phyloP scores from a whole-genome alignment of 2,113 vertebrate species.

The Pao palembangensis region DNA sequence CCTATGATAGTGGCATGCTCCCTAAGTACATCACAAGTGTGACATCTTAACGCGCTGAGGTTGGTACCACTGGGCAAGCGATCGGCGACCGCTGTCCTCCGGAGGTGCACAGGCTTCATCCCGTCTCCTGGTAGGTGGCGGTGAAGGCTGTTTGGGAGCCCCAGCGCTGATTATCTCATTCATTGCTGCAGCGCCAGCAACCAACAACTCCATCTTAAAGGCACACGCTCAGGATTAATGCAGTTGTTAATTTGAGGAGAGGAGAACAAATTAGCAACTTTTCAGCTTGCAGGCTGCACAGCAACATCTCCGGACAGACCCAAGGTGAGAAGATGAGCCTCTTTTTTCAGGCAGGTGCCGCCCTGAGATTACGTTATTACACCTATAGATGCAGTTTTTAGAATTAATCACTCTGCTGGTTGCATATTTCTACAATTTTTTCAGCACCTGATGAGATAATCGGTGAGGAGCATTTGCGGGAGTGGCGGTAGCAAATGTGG shows the following conservation, averaged over 20 bases:
- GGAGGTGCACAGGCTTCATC: no score
- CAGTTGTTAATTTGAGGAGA: background rate
- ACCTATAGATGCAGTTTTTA: slow-evolving; percentile 17
- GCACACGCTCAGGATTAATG: background rate
- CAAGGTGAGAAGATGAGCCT: background rate
- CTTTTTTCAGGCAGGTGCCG: slow-evolving; percentile 1
- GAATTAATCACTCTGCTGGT: slow-evolving; percentile 15
- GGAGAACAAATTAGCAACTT: background rate
- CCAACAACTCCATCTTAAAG: no score
- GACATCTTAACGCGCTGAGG: no score
- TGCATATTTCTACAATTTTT: background rate
- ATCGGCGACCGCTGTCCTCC: no score
- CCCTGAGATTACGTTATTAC: background rate
- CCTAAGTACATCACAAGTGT: no score
- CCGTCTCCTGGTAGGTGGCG: no score
- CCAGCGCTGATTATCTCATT: no score
- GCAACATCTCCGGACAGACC: background rate
- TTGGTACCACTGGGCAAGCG: no score
- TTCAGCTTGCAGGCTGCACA: background rate
- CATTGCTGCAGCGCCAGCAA: no score
- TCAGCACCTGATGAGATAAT: slow-evolving; percentile 53
- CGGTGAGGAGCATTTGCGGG: slow-evolving; percentile 27
- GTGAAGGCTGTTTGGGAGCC: no score
- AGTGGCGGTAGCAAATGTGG: slow-evolving; percentile 40
- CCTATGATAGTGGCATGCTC: no score